Conservation (phyloP, 2,797 vertebrate genomes). For the Eurystomus glaucurus region DNA sequence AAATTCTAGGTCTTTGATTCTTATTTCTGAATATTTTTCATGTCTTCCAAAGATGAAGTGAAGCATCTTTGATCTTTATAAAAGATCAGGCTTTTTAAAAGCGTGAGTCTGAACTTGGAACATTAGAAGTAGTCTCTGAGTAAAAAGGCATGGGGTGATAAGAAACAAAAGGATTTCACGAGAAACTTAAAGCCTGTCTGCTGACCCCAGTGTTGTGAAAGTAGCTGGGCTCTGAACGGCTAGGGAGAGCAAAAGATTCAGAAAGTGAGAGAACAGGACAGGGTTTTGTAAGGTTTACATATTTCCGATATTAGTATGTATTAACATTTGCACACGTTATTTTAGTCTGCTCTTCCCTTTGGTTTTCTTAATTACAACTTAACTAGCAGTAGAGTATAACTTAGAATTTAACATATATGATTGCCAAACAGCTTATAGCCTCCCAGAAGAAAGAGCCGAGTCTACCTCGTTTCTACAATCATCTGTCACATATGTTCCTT, state of each 20-base stretch:
- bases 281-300: background rate
- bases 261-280: background rate
- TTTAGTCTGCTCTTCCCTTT: background rate
- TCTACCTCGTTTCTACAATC: background rate
- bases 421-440: background rate
- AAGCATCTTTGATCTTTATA: background rate
- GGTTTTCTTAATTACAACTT: background rate
- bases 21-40: background rate
- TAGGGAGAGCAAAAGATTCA: background rate
- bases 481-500: background rate
- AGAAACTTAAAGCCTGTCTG: background rate
- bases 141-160: background rate
- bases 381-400: background rate
- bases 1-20: background rate
- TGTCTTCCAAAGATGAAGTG: background rate
- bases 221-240: background rate
- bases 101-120: background rate
- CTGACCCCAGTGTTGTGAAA: background rate
- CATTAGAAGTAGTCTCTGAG: background rate
- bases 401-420: background rate
- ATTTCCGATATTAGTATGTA: background rate
- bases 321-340: background rate
- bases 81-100: background rate
- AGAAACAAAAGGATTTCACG: background rate
- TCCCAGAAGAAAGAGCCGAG: background rate